Percentiles rank a stretch among this genome's conserved stretches.
Conservation (phyloP, 2,888 invertebrate genomes). For the Geophilus truncorum region DNA sequence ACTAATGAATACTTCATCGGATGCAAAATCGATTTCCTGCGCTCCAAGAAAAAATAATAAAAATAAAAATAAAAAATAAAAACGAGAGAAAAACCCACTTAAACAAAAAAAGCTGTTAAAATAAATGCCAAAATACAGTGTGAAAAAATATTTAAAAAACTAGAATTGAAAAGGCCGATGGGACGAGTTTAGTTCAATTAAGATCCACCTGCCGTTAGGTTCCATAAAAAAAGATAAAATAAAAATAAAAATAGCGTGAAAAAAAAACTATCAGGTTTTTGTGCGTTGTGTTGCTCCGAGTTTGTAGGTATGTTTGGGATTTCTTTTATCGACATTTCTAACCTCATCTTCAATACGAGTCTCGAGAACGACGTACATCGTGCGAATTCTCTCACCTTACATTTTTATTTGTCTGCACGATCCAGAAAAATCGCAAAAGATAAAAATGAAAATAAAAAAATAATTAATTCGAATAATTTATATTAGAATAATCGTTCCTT, state of each 20-base stretch:
- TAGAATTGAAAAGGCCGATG: background rate
- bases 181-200: background rate
- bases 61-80: background rate
- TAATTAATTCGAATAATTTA: too few relatives aligned
- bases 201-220: background rate
- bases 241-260: background rate
- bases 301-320: background rate
- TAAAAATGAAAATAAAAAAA: background rate
- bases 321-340: background rate
- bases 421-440: too few relatives aligned
- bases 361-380: background rate
- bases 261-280: background rate
- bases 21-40: background rate
- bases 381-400: background rate
- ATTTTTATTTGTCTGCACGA: too few relatives aligned
- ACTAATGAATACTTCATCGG: background rate
- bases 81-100: background rate
- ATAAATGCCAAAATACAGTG: background rate
- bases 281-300: background rate
- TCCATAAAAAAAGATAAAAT: background rate
- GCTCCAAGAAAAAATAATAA: too few relatives aligned
- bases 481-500: too few relatives aligned
- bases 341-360: background rate
- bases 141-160: too few relatives aligned
- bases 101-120: background rate